Evolutionary conservation across 1,140 invertebrate genomes (phyloP), one percentile per base, ranked within the genome.

Genomic region (Drosophila burlai): DNA sequence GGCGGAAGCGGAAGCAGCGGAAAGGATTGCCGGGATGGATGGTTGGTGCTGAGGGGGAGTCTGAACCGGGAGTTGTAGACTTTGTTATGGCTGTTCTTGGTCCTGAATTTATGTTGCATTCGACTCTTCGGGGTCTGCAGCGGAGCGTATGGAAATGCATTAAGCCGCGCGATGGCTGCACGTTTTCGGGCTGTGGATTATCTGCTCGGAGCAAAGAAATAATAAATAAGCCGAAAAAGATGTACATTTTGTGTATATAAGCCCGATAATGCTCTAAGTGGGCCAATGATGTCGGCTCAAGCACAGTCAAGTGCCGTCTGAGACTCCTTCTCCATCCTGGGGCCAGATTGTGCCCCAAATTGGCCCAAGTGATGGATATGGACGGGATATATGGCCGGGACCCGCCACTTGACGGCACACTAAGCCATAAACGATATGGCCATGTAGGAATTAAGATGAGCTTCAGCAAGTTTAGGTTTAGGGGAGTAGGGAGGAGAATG

Each of bases 41-140:
- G 50, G n/a, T 7, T 31, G n/a, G n/a, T 24, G 36, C 11, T 5
- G 29, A 15, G 3, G 5, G 36, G 11, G 11, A 13, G 36, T 13
- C 2, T 10, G 34, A 10, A 4, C 8, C 40, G 26, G 40, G 47
- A 55, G 74, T 36, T 42, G 73, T 18, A 52, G 50, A 76, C 40
- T 68, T 47, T 46, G 64, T 55, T 54, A 24, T 43, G 40, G 42
- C 29, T 58, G 67, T 26, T 68, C 21, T 21, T 57, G 47, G 15
- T 46, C 58, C 61, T 52, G 59, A 64, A 79, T 79, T 79, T 79
- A 79, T 71, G 75, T 59, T 79, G 76, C 76, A 69, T 63, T 58
- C 52, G 36, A 42, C 43, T 45, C 63, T 57, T 38, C 42, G 60
- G 71, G 18, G 58, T 77, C 55, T 45, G 61, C 38, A 50, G 13